phyloP scores from a whole-genome alignment of 2,888 invertebrate species.

The Branchipolynoe longqiensis region DNA sequence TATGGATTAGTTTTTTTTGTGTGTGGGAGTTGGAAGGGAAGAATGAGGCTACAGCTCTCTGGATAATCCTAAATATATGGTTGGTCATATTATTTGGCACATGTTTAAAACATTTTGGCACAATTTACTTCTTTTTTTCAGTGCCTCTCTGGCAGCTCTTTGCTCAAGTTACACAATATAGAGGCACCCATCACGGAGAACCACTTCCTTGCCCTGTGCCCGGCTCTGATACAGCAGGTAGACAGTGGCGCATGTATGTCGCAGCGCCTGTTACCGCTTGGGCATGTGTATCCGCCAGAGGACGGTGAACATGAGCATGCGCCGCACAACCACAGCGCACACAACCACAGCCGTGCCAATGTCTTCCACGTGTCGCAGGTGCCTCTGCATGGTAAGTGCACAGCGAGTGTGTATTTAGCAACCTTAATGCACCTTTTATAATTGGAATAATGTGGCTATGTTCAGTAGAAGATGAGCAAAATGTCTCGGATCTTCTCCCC shows the following conservation, averaged over 20 bases:
- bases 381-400: background rate
- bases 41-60: too few relatives aligned
- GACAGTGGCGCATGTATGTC: conserved; percentile 69
- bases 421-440: too few relatives aligned
- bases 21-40: too few relatives aligned
- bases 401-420: too few relatives aligned
- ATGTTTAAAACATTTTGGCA: too few relatives aligned
- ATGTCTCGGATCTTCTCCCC: too few relatives aligned
- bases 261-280: conserved; percentile 4
- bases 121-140: too few relatives aligned
- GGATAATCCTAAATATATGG: too few relatives aligned
- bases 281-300: background rate
- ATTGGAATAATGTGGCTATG: too few relatives aligned
- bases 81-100: too few relatives aligned
- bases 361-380: conserved; percentile 37
- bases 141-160: conserved; percentile 41
- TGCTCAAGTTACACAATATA: conserved; percentile 27
- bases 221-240: conserved; percentile 78
- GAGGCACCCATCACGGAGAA: conserved; percentile 61
- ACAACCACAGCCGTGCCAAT: conserved; percentile 30
- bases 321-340: conserved; percentile 14
- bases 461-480: too few relatives aligned
- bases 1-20: too few relatives aligned
- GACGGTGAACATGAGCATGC: background rate
- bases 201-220: conserved; percentile 78